Evolutionary conservation across 2,797 vertebrate species (phyloP), one percentile per base, ranked within the genome.

Genomic region (Sebastes vulpes): DNA sequence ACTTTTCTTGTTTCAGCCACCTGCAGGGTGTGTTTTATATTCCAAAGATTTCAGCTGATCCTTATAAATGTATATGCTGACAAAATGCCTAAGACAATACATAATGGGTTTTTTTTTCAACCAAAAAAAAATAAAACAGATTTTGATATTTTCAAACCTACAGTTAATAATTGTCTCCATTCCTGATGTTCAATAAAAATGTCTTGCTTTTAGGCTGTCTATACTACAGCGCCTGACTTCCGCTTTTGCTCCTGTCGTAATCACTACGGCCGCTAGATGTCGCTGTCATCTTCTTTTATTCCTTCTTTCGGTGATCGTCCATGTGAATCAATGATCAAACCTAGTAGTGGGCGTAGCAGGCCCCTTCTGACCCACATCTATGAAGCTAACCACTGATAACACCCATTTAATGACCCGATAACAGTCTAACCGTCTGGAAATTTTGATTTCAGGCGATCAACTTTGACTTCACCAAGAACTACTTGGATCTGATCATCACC

Each of bases 381-480:
- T 46, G 42, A 46, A 16, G 42, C 42, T 46, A 18, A 42, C 6
- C 42, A 46, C 42, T 46, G 42, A 46, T 46, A 46, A 46, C 42
- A 18, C 42, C 42, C 38, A 42, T 42, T 42, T 42, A 42, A 42
- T 3, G 14, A 46, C 42, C 14, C 14, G 14, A 18, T 46, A 46
- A 46, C 38, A 46, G 38, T 46, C 38, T 46, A 46, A 46, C 38
- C 6, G 12, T 25, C 8, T 16, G 3, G 1, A 18, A 11, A 29
- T 86, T 71, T 84, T 76, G 5, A 82, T 92, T 89, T 65, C 85
- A 99, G 98, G 60, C 91, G 6, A 25, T 97, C 79, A 99, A 99
- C 93, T 98, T 98, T 63, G 97, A 98, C 87, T 94, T 99, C 86
- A 99, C 98, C 72, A 98, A 97, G 91, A 96, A 81, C 85, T 99